Evolutionary conservation across 1,140 invertebrate genomes (phyloP).

Genomic region (Hylaeus anthracinus): DNA sequence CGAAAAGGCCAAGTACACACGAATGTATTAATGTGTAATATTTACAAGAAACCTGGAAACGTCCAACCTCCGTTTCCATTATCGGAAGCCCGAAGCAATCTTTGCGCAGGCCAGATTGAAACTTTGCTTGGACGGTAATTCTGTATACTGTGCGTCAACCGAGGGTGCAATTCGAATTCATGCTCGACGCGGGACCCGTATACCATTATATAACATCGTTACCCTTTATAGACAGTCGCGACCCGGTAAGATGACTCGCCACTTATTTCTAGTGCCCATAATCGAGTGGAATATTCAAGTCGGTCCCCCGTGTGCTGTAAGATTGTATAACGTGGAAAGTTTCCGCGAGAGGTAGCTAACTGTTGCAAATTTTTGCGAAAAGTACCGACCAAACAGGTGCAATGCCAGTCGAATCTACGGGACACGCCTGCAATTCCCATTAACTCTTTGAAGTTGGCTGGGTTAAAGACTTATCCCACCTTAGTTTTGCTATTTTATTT

Average conservation of each 20-base stretch:
- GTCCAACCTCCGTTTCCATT: no score
- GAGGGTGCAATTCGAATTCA: constrained; percentile 67
- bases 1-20: no score
- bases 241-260: constrained; percentile 36
- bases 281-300: constrained; percentile 58
- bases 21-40: no score
- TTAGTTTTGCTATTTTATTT: no score
- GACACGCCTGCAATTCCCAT: no score
- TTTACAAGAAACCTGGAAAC: no score
- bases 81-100: constrained; percentile 41
- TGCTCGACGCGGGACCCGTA: constrained; percentile 67
- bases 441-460: no score
- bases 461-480: no score
- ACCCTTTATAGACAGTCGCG: constrained; percentile 35
- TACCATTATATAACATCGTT: constrained; percentile 38
- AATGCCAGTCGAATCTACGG: no score
- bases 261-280: constrained; percentile 54
- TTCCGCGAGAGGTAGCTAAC: background rate
- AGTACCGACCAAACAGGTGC: no score
- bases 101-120: constrained; percentile 70
- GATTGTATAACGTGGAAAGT: constrained; percentile 1
- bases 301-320: constrained; percentile 41
- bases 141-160: constrained; percentile 57
- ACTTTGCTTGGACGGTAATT: constrained; percentile 72
- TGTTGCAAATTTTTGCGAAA: background rate